These are phyloP conservation scores for Bombus huntii DNA, from an alignment of 1,140 invertebrate genomes.

Conservation along the genomic window DNA sequence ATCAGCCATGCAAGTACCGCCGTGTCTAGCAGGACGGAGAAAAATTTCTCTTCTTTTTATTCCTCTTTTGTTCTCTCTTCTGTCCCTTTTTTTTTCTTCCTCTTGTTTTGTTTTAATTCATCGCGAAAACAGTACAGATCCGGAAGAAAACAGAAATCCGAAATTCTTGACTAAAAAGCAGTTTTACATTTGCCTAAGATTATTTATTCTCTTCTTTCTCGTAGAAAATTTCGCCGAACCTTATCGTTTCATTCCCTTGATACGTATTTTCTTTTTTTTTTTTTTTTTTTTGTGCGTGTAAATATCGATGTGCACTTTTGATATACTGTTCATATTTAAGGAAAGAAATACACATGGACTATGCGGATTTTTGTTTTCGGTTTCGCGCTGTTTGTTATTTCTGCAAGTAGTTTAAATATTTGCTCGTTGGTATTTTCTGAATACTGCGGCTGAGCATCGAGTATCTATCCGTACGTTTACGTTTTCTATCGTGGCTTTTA, in stretches of 20 bases:
- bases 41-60: not conserved
- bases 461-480: not conserved
- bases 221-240: not conserved
- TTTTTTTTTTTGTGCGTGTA: not conserved
- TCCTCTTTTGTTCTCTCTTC: not conserved
- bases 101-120: not conserved
- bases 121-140: not conserved
- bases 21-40: too few relatives aligned
- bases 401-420: not conserved
- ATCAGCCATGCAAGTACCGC: slow-evolving; percentile 16
- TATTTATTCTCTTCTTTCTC: not conserved
- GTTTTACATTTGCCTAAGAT: not conserved
- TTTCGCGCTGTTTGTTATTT: not conserved
- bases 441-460: not conserved
- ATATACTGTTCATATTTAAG: not conserved
- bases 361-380: not conserved
- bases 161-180: not conserved
- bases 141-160: not conserved
- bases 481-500: not conserved
- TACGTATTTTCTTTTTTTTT: too few relatives aligned
- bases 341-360: not conserved
- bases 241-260: not conserved
- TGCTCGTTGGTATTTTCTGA: not conserved
- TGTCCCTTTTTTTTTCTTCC: not conserved
- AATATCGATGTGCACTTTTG: not conserved